These are phyloP conservation scores for Pasiphila rectangulata DNA, from an alignment of 2,888 invertebrate species.

Conservation along the genomic window DNA sequence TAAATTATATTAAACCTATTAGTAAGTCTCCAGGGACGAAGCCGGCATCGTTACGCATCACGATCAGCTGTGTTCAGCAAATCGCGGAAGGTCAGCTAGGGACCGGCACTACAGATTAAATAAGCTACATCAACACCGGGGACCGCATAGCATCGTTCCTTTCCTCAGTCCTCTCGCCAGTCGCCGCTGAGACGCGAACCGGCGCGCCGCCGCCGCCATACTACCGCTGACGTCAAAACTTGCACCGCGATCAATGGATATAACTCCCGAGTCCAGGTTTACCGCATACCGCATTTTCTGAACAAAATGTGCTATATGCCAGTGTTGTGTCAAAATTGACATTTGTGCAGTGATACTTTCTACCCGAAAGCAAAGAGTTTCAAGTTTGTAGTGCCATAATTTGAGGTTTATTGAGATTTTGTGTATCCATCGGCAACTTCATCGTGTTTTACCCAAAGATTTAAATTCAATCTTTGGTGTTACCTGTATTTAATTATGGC, in stretches of 20 bases:
- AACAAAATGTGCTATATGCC: slow-evolving; percentile 72
- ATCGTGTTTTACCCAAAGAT: too few species aligned
- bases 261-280: slow-evolving; percentile 55
- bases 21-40: too few species aligned
- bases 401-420: slow-evolving; percentile 47
- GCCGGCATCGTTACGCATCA: too few species aligned
- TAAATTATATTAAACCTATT: too few species aligned
- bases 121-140: too few species aligned
- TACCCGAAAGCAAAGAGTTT: slow-evolving; percentile 64
- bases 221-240: slow-evolving; percentile 70
- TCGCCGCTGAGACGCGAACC: slow-evolving; percentile 70
- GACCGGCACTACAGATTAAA: too few species aligned
- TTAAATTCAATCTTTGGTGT: too few species aligned
- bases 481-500: too few species aligned
- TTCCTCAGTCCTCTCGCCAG: slow-evolving; percentile 55
- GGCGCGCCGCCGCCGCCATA: slow-evolving; percentile 68
- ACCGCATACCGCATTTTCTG: slow-evolving; percentile 79
- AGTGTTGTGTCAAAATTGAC: slow-evolving; percentile 60
- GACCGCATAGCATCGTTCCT: slow-evolving; percentile 67
- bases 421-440: slow-evolving; percentile 13
- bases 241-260: slow-evolving; percentile 75
- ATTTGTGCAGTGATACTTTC: slow-evolving; percentile 43
- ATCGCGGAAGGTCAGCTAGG: slow-evolving; percentile 58
- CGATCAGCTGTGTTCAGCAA: slow-evolving; percentile 35
- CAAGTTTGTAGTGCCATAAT: slow-evolving; percentile 70